Evolutionary conservation across 2,888 invertebrate genomes (phyloP).

Genomic region (Microdon myrmicae): DNA sequence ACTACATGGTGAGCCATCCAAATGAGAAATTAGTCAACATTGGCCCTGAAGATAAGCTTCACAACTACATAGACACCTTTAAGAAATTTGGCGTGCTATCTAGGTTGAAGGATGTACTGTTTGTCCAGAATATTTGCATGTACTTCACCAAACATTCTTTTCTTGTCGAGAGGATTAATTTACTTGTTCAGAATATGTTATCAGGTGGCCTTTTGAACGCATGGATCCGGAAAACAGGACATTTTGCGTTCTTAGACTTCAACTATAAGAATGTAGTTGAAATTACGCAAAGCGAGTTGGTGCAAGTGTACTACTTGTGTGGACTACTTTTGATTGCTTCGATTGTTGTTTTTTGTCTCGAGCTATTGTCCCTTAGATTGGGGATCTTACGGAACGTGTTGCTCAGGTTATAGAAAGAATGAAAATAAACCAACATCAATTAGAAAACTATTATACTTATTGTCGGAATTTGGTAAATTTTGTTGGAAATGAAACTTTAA

Average conservation of each 20-base stretch:
- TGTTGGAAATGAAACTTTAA: too few species aligned
- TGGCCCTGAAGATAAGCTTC: slow-evolving; percentile 42
- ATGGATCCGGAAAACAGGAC: slow-evolving; percentile 48
- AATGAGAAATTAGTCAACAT: slow-evolving; percentile 31
- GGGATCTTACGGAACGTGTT: too few species aligned
- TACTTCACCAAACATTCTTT: slow-evolving; percentile 58
- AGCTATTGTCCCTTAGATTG: slow-evolving; percentile 12
- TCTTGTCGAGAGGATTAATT: slow-evolving; percentile 55
- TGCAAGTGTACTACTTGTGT: slow-evolving; percentile 10
- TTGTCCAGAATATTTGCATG: slow-evolving; percentile 33
- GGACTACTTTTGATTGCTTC: slow-evolving; percentile 9
- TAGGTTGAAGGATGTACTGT: slow-evolving; percentile 7
- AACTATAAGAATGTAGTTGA: background rate
- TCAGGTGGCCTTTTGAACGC: slow-evolving; percentile 54
- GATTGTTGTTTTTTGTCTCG: slow-evolving; percentile 19
- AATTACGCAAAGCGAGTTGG: slow-evolving; percentile 22
- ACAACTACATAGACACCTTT: slow-evolving; percentile 18
- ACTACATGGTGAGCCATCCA: slow-evolving; percentile 34
- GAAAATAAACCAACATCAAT: too few species aligned
- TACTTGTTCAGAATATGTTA: slow-evolving; percentile 53
- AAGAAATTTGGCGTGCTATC: slow-evolving; percentile 17
- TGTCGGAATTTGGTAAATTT: too few species aligned
- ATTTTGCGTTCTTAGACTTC: too few species aligned
- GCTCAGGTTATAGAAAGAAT: too few species aligned
- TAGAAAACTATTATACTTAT: too few species aligned